These are phyloP conservation scores for Drosophila busckii DNA, from an alignment of 1,140 invertebrate genomes.

Conservation along the genomic window DNA sequence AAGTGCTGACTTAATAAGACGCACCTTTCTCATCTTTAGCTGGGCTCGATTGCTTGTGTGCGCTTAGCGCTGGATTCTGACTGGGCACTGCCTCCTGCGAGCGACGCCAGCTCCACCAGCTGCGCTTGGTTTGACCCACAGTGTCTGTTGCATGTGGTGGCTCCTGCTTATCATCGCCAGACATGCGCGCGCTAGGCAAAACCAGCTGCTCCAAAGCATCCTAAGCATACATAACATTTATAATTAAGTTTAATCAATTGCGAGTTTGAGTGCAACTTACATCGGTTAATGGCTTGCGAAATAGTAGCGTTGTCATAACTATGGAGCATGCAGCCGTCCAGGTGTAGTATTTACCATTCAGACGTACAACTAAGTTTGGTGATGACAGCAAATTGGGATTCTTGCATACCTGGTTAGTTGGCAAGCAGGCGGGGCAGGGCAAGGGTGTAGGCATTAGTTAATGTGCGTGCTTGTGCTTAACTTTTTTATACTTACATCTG, in stretches of 20 bases:
- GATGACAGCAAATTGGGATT: conserved; percentile 89
- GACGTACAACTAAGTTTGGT: conserved; percentile 92
- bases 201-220: conserved; percentile 75
- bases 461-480: neutral
- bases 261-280: conserved; percentile 52
- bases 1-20: too few relatives aligned
- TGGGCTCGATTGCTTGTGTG: too few relatives aligned
- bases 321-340: conserved; percentile 93
- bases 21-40: conserved; percentile 62
- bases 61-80: conserved; percentile 7
- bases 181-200: conserved; percentile 17
- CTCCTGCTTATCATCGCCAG: conserved; percentile 58
- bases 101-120: conserved; percentile 88
- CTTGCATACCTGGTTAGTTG: conserved; percentile 83
- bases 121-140: conserved; percentile 78
- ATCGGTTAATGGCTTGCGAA: conserved; percentile 86
- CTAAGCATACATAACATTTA: conserved; percentile 23
- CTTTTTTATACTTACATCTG: conserved; percentile 61
- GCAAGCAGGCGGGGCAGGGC: conserved; percentile 8
- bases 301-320: conserved; percentile 90
- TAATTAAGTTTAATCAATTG: neutral
- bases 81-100: conserved; percentile 78
- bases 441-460: conserved; percentile 31
- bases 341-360: conserved; percentile 92
- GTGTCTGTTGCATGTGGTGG: conserved; percentile 50